phyloP scores from a whole-genome alignment of 2,888 invertebrate genomes.

The Zygothrica quintamaculata region DNA sequence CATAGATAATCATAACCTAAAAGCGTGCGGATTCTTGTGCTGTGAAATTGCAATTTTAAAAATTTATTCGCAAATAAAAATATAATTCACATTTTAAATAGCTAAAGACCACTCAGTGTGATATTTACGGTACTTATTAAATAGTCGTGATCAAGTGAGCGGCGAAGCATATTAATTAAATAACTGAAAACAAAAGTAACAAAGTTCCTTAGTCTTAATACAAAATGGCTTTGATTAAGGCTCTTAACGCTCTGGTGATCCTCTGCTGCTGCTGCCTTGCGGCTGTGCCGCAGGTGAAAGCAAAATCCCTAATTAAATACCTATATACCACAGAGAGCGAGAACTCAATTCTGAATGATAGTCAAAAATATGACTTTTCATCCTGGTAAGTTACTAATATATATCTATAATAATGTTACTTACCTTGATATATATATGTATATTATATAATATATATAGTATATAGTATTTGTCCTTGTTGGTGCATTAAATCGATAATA shows the following conservation, averaged over 20 bases:
- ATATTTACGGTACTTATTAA: constrained; percentile 32
- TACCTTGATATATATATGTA: too few species aligned
- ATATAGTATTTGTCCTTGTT: constrained; percentile 14
- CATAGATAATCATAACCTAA: neutral
- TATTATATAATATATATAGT: too few species aligned
- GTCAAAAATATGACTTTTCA: constrained; percentile 43
- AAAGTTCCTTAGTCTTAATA: constrained; percentile 32
- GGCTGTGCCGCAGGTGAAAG: constrained; percentile 30
- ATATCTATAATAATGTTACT: neutral
- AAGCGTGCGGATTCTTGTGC: too few species aligned
- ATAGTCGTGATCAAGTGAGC: constrained; percentile 24
- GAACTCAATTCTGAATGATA: constrained; percentile 47
- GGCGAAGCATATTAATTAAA: constrained; percentile 23
- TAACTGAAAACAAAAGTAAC: constrained; percentile 1
- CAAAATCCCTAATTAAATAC: constrained; percentile 40
- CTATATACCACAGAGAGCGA: constrained; percentile 17
- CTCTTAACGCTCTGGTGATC: constrained; percentile 32
- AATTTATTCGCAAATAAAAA: neutral
- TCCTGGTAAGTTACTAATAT: constrained; percentile 76
- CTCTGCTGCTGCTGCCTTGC: constrained; percentile 46
- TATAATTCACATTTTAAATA: neutral
- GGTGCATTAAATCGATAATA: constrained; percentile 2
- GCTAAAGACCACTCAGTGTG: constrained; percentile 15
- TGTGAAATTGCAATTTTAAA: constrained; percentile 5
- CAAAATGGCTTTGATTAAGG: constrained; percentile 33